Base-by-base conservation (phyloP, 1,140 invertebrate genomes). In the Drosophila nasuta region DNA sequence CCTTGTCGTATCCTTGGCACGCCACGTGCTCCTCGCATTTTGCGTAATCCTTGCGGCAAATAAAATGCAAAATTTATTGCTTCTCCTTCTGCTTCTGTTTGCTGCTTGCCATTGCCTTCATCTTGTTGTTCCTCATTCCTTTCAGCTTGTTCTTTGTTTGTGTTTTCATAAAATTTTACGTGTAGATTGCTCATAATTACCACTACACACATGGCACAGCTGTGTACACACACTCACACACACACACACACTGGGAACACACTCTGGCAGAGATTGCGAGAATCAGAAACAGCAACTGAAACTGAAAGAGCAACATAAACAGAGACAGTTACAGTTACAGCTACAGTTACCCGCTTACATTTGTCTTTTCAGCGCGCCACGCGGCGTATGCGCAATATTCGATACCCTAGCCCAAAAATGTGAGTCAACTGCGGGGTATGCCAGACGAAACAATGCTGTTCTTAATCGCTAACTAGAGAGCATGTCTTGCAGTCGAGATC, bases 161-260 rank as follows among this genome's bases (percentile, higher is more conserved):
- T 81, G 67, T 75, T 77, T 77, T 80, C 65, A 63, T 58, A 59
- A 35, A 69, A 67, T 67, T 74, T 69, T 85, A 69, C 62, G 76
- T 79, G 76, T 82, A 54, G 66, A 80, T 82, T 79, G 85, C 82
- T 86, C 83, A 87, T 87, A 86, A 86, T 86, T 86, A 86, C 81
- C 60, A 64, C 79, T 68, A 66, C 66, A 83, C 69, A 79, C 60
- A 52, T 30, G 79, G 30, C 45, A n/a, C 57, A 78, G 64, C 58
- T 54, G 72, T 38, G 72, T 49, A 41, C 43, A 67, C 62, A 65
- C 35, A 30, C 17, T 20, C 13, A 51, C 45, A 77, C 56, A 73
- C 63, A 71, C 54, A 62, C 43, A 67, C 49, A 65, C 25, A 30
- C 17, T 2, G 20, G 20, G 20, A 20, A 33, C 25, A 51, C 45